A percentile compares a stretch with the other conserved stretches of the same genome.
phyloP scores from a whole-genome alignment of 2,113 vertebrate species.

The Bufo bufo region DNA sequence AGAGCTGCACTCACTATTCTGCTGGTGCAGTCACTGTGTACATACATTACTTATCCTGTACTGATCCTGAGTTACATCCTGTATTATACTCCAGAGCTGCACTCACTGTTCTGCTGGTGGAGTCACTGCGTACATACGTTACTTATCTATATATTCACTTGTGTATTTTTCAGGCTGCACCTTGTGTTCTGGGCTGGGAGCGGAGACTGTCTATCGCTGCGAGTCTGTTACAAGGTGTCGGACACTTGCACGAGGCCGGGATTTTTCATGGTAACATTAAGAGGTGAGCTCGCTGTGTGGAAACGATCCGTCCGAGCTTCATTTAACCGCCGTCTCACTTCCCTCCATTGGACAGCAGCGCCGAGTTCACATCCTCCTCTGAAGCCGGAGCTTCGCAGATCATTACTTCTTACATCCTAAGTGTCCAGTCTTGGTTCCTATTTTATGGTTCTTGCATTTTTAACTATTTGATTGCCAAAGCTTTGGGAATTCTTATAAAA shows the following conservation, averaged over 20 bases:
- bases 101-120: no score
- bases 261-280: slow-evolving; percentile 78
- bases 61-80: no score
- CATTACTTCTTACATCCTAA: background rate
- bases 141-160: no score
- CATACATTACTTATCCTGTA: no score
- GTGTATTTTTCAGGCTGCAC: slow-evolving; percentile 61
- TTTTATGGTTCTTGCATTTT: background rate
- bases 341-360: background rate
- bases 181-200: slow-evolving; percentile 68
- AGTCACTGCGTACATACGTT: no score
- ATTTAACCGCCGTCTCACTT: background rate
- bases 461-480: background rate
- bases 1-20: no score
- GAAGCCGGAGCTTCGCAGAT: background rate
- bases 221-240: slow-evolving; percentile 69
- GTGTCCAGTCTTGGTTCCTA: background rate
- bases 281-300: slow-evolving; percentile 66
- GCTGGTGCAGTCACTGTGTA: no score
- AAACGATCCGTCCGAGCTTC: background rate
- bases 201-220: slow-evolving; percentile 65
- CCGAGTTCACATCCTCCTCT: background rate
- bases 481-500: background rate
- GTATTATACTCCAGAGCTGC: no score
- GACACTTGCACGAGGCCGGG: slow-evolving; percentile 70